Percentiles rank a stretch among this genome's conserved stretches.
Conservation (phyloP, 2,113 vertebrate genomes). For the Castor canadensis region DNA sequence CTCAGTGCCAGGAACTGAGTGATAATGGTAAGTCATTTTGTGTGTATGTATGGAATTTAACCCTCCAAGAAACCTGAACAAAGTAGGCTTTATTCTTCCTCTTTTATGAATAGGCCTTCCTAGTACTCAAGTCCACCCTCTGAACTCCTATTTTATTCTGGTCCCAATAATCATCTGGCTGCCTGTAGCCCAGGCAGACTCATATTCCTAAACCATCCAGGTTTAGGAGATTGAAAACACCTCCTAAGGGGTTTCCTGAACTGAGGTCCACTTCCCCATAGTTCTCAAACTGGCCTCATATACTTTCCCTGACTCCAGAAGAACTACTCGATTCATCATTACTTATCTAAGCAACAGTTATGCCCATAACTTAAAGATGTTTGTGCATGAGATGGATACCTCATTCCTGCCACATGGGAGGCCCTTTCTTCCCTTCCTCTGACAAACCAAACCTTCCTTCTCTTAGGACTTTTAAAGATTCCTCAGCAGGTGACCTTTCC, state of each 20-base stretch:
- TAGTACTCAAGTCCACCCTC: background rate
- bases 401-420: background rate
- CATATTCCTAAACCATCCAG: background rate
- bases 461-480: background rate
- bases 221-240: background rate
- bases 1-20: background rate
- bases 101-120: background rate
- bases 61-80: background rate
- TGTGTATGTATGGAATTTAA: background rate
- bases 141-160: background rate
- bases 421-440: background rate
- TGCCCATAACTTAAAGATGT: background rate
- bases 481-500: no score
- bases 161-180: background rate
- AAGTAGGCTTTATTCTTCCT: background rate
- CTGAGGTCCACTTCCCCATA: background rate
- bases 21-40: background rate
- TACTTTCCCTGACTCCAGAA: conserved; percentile 1
- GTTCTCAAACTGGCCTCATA: background rate
- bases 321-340: background rate
- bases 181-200: background rate
- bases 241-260: background rate
- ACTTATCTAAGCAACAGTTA: background rate
- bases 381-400: background rate
- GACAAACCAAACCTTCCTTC: background rate